Evolutionary conservation across 23 tunicate genomes (phyloP).

Genomic region (Ascidia mentula): DNA sequence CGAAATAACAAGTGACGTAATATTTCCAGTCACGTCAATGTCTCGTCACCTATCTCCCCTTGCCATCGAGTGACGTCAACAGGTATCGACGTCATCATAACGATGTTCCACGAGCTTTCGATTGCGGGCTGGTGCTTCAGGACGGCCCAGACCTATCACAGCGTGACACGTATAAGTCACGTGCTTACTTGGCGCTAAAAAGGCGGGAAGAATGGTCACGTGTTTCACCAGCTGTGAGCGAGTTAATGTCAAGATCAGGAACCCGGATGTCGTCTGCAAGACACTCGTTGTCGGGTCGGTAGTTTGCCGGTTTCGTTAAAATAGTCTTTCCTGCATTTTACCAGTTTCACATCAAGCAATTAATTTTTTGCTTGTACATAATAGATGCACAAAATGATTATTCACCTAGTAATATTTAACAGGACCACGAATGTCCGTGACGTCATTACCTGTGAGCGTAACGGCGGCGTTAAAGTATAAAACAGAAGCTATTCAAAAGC

Average conservation of each 20-base stretch:
- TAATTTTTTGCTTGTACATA: no score
- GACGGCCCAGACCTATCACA: slow-evolving; percentile 55
- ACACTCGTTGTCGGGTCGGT: slow-evolving; percentile 60
- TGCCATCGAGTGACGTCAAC: slow-evolving; percentile 41
- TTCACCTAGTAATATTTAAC: no score
- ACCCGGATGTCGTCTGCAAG: slow-evolving; percentile 81
- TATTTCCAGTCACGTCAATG: slow-evolving; percentile 62
- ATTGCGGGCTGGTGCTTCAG: slow-evolving; percentile 62
- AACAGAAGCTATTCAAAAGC: neutral
- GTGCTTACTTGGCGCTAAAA: slow-evolving; percentile 79
- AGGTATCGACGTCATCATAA: slow-evolving; percentile 17
- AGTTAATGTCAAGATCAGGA: slow-evolving; percentile 86
- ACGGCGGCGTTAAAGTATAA: slow-evolving; percentile 12
- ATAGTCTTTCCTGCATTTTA: no score
- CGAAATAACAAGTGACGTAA: no score
- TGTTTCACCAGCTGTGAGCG: slow-evolving; percentile 86
- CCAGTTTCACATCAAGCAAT: no score
- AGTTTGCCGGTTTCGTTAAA: no score
- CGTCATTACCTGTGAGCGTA: slow-evolving; percentile 31
- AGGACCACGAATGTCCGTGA: slow-evolving; percentile 57
- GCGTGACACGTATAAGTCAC: slow-evolving; percentile 75
- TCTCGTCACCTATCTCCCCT: slow-evolving; percentile 49
- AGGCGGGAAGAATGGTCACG: slow-evolving; percentile 81
- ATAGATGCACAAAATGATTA: no score
- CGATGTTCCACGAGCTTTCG: slow-evolving; percentile 23